Base-by-base conservation (phyloP, 2,888 invertebrate species). In the Tipula lateralis region DNA sequence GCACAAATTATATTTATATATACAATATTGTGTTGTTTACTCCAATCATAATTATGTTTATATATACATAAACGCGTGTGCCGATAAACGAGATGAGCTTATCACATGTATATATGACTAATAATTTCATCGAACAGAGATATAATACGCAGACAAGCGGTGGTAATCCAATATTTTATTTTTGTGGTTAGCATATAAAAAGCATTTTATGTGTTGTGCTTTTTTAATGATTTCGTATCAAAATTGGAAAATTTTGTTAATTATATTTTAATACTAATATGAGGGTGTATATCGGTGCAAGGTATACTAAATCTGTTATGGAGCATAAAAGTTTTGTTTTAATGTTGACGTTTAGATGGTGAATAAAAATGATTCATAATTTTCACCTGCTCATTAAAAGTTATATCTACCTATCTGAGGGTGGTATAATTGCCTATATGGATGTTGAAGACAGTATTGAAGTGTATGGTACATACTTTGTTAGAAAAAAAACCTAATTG, bases 221-320 rank as follows among this genome's bases (percentile, higher is more conserved):
- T 66, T 66, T 66, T 66, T 66, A 66, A 66, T 66, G 66, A 19
- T 19, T 66, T 66, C 24, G 66, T 16, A 16, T n/a, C 16, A 16
- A 50, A 50, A 50, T 66, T 66, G 66, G 66, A 66, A 66, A 66
- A 66, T n/a, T 66, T 66, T 66, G 66, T 66, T 66, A 66, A 66
- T 19, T 66, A 66, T 12, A 66, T 66, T 24, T 24, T n/a, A 66
- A 66, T 9, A 24, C 66, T 66, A 13, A 50, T 16, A 50, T 50
- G 5, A 16, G n/a, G 16, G 5, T 50, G 16, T 50, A 50, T 16
- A 16, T n/a, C 16, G 44, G 44, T 44, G 39, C 24, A 44, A n/a
- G 24, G 9, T 24, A 9, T 66, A 66, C n/a, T n/a, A 50, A 16
- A 36, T 36, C 2, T 36, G 0, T 36, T 1, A 2, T 36, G 36